Base-by-base conservation (phyloP, 2,113 vertebrate genomes). In the Melanotaenia duboulayi region DNA sequence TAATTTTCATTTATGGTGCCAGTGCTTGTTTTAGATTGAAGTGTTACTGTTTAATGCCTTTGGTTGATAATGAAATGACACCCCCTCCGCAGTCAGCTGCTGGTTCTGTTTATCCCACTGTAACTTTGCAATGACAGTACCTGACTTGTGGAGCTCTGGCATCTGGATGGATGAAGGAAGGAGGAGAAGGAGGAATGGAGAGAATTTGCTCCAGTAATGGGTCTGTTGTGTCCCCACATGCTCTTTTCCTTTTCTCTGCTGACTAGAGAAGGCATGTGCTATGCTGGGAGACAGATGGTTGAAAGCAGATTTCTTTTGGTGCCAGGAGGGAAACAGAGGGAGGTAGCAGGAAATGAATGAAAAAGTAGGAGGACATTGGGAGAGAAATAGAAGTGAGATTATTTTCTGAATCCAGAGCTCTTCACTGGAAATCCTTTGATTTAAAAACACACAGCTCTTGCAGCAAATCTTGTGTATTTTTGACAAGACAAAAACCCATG, bases 261-360 rank as follows among this genome's bases (percentile, higher is more conserved):
- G 71, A 84, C 63, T 65, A 55, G 69, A 82, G 67, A 60, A 83
- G 78, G 65, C 80, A 74, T 89, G 81, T 80, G 85, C 81, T 86
- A 76, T 39, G 6, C 59, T 74, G 72, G 71, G 76, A 84, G 81
- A 89, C 90, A 90, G 90, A 92, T 90, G 90, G 89, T 87, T 87
- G 73, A 81, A 79, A 83, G 81, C 72, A 82, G 79, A 78, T 80
- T 87, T 87, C 32, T 60, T 84, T 78, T 74, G 59, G 71, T 70
- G 67, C 72, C 83, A 77, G 84, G 61, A 85, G 59, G 64, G 70
- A 79, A 73, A 78, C 12, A n/a, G 28, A 64, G 71, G 49, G 75
- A 64, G 61, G 65, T 46, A 71, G 66, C 10, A 16, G 71, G 54
- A 80, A 81, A 76, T 79, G 60, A 88, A 82, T 71, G 23, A 55